phyloP scores from a whole-genome alignment of 2,888 invertebrate species.

The Achlya flavicornis region DNA sequence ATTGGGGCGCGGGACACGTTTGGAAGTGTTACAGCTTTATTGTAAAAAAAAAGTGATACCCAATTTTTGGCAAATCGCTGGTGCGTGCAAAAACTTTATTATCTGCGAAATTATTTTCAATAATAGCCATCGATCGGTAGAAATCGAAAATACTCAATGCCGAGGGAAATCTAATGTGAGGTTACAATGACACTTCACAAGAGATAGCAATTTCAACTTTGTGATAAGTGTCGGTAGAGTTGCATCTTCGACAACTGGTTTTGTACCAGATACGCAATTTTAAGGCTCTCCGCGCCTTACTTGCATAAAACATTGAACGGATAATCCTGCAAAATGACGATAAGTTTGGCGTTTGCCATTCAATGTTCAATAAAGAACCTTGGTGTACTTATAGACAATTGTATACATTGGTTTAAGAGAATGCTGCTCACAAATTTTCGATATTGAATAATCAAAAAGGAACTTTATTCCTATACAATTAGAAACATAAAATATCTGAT shows the following conservation, averaged over 20 bases:
- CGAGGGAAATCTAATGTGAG: background rate
- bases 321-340: background rate
- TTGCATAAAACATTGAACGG: background rate
- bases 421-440: too few species aligned
- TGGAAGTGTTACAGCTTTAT: slow-evolving; percentile 26
- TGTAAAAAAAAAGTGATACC: slow-evolving; percentile 18
- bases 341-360: background rate
- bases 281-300: background rate
- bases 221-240: background rate
- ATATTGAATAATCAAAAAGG: too few species aligned
- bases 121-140: slow-evolving; percentile 9
- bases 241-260: background rate
- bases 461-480: too few species aligned
- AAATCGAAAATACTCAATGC: slow-evolving; percentile 10
- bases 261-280: background rate
- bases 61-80: slow-evolving; percentile 16
- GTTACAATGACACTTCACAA: background rate
- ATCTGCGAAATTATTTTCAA: slow-evolving; percentile 27
- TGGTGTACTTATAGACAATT: background rate
- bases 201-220: background rate
- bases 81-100: slow-evolving; percentile 26
- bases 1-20: slow-evolving; percentile 32
- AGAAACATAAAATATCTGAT: too few species aligned
- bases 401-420: too few species aligned
- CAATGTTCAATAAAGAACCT: background rate